These are phyloP conservation scores for Rhopilema esculentum DNA, from an alignment of 30 jellyfish, hydroid and myxozoan genomes.

Conservation along the genomic window DNA sequence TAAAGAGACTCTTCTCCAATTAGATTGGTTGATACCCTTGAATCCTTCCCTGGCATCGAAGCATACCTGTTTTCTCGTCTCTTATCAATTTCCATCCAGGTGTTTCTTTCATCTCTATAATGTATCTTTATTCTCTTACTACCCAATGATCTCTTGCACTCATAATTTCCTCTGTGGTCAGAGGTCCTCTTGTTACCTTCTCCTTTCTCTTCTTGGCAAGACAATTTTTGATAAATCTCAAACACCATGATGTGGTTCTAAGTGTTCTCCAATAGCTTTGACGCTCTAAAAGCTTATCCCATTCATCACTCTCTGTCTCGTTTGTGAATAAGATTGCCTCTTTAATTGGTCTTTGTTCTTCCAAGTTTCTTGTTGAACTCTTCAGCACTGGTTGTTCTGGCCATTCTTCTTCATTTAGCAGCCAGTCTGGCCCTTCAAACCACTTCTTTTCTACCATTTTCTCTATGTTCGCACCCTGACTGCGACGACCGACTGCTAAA, in stretches of 20 bases:
- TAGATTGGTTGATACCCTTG: constrained; percentile 29
- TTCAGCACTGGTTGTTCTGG: constrained; percentile 22
- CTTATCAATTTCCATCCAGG: constrained; percentile 2
- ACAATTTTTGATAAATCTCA: constrained; percentile 36
- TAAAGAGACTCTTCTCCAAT: constrained; percentile 24
- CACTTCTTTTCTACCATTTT: constrained; percentile 15
- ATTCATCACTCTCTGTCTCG: constrained; percentile 38
- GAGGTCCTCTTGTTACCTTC: constrained; percentile 36
- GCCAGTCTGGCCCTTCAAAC: constrained; percentile 11
- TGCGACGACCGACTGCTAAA: constrained; percentile 20
- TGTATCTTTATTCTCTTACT: constrained; percentile 6
- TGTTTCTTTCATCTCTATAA: constrained; percentile 13
- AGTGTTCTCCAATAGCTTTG: constrained; percentile 54
- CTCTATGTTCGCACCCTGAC: constrained; percentile 24
- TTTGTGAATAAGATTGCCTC: constrained; percentile 17
- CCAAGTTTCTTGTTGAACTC: constrained; percentile 4
- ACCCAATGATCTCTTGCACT: constrained; percentile 19
- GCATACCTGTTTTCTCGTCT: constrained; percentile 21
- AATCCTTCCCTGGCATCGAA: constrained; percentile 26
- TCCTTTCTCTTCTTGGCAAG: constrained; percentile 38
- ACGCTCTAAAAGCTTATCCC: constrained; percentile 38
- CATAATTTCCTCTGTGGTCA: constrained; percentile 29
- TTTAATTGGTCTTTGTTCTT: constrained; percentile 1
- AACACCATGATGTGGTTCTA: constrained; percentile 37
- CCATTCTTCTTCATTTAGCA: constrained; percentile 2